Conservation (phyloP, 2,888 invertebrate genomes). For the Branchipolynoe longqiensis region DNA sequence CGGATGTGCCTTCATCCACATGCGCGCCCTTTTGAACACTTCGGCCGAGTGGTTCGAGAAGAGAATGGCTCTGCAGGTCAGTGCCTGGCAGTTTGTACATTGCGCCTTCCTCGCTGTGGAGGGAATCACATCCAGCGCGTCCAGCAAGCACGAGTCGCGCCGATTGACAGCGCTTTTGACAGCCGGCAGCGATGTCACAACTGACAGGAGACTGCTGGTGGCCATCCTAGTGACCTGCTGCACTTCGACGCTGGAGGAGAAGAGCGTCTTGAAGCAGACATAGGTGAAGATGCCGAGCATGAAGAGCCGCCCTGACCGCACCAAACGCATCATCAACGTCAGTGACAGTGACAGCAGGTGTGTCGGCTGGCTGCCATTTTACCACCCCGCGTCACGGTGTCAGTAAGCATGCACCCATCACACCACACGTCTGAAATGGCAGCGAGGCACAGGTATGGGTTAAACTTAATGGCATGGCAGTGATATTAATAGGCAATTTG, state of each 20-base stretch:
- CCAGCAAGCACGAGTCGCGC: conserved; percentile 17
- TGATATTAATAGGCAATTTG: too few species aligned
- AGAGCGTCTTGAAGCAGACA: conserved; percentile 25
- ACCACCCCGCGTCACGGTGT: too few species aligned
- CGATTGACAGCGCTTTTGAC: too few species aligned
- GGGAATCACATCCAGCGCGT: conserved; percentile 1
- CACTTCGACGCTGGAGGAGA: neutral
- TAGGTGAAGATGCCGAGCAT: conserved; percentile 33
- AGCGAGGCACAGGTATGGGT: too few species aligned
- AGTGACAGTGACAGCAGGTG: too few species aligned
- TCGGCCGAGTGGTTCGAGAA: neutral
- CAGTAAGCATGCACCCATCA: too few species aligned
- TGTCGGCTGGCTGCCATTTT: too few species aligned
- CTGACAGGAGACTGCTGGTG: neutral
- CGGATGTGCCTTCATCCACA: conserved; percentile 38
- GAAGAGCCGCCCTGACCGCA: conserved; percentile 10
- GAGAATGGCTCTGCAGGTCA: conserved; percentile 15
- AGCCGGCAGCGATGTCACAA: neutral
- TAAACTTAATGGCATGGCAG: too few species aligned
- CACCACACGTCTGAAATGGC: too few species aligned
- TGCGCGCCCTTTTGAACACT: neutral
- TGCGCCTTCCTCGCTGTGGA: neutral
- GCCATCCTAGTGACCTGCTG: neutral
- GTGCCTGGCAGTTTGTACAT: neutral
- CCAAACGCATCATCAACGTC: too few species aligned